Percentiles rank a stretch among this genome's conserved stretches.
Conservation (phyloP, 2,797 vertebrate genomes). For the Fundulus diaphanus region DNA sequence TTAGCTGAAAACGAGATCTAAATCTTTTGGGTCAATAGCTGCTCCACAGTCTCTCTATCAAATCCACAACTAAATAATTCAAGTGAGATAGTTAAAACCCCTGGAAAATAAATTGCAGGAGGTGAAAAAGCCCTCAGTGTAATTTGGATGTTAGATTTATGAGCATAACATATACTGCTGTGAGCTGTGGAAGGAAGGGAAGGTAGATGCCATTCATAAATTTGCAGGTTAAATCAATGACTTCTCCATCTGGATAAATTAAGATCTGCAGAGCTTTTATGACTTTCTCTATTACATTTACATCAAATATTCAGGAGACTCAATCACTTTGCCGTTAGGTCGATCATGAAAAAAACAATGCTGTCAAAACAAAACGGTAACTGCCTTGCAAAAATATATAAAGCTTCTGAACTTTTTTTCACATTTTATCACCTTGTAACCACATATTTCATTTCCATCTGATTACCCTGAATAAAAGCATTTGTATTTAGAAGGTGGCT, state of each 20-base stretch:
- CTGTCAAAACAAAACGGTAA: conserved; percentile 53
- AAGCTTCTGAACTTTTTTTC: not conserved
- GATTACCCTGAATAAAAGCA: not conserved
- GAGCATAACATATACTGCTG: conserved; percentile 41
- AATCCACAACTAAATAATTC: conserved; percentile 81
- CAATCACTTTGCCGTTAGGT: conserved; percentile 63
- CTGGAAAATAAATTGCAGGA: conserved; percentile 71
- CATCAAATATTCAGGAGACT: conserved; percentile 77
- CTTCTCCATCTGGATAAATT: conserved; percentile 67
- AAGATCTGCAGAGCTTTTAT: conserved; percentile 76
- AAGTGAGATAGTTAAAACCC: conserved; percentile 78
- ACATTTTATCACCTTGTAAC: not conserved
- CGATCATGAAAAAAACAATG: conserved; percentile 35
- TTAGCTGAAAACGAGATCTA: conserved; percentile 75
- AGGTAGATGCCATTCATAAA: conserved; percentile 57
- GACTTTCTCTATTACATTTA: conserved; percentile 72
- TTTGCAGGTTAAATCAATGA: conserved; percentile 75
- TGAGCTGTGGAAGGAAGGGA: conserved; percentile 31
- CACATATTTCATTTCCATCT: not conserved
- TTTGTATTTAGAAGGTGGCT: not conserved
- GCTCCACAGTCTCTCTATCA: conserved; percentile 73
- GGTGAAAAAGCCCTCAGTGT: conserved; percentile 50
- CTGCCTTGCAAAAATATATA: not conserved
- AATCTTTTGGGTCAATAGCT: conserved; percentile 80
- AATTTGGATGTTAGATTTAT: conserved; percentile 62